Base-by-base conservation (phyloP, 2,888 invertebrate species). In the Watsonalla binaria region DNA sequence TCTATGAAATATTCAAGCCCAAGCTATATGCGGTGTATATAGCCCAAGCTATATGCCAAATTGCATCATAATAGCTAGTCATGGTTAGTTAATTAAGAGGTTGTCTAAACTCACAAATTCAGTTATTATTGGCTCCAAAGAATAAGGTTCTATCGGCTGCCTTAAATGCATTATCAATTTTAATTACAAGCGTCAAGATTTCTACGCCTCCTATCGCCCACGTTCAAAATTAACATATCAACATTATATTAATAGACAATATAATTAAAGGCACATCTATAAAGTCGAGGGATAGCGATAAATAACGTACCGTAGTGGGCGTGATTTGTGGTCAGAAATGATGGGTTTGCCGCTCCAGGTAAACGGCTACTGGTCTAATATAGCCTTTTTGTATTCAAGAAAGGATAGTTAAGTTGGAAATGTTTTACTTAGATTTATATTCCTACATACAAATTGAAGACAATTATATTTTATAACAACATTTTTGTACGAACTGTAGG, bases 201-300 rank as follows among this genome's bases (percentile, higher is more conserved):
- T 34, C 34, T 35, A 34, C 48, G 35, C 7, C 33, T 34, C 11
- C 42, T 6, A 51, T 45, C 51, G 11, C 51, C 51, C 75, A 56
- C 63, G 65, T 61, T 70, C 64, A 65, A 64, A 63, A 76, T 76
- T 74, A 76, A 67, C 67, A 69, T 70, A 74, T 74, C 76, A 72
- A 59, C 72, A 54, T 72, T 74, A 73, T 72, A 74, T 76, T 72
- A 72, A 74, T 73, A 76, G 72, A 68, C 70, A 67, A 68, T 74
- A 72, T 76, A 76, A 74, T 76, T 74, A 72, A 74, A 67, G 61
- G 65, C 67, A 70, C 57, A 54, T 49, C 34, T 56, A 68, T 68
- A 62, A 58, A 66, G 63, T 65, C 62, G 57, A 37, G 49, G 49
- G 47, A 52, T 33, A 51, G 0, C 61, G 14, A 62, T 65, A 63